Evolutionary conservation across 2,888 invertebrate species (phyloP), one percentile per base, ranked within the genome.

Genomic region (Drosophila nigricruria): DNA sequence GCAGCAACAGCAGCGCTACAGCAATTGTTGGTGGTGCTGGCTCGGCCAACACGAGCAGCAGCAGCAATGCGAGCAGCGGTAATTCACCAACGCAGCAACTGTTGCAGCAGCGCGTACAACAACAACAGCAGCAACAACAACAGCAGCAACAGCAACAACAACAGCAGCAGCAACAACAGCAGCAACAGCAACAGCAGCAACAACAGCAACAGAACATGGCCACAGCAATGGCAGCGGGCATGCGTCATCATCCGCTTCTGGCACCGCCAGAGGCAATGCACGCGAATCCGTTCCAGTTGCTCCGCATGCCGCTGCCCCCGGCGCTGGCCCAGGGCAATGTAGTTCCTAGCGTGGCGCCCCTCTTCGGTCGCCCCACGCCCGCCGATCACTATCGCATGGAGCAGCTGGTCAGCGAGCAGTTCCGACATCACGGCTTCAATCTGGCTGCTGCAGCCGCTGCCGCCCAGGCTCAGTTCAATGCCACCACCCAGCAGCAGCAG

Each of bases 341-440:
- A 90, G 96, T 95, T 92, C 96, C 95, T 91, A 95, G 95, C 30
- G 93, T 93, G 71, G 94, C 96, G 72, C 96, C 96, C 32, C 93
- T 97, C 30, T 97, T 97, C 91, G 95, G 96, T 58, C 94, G 97
- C 80, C 96, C 97, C 45, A 96, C 96, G 91, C 96, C 96, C 90
- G 96, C 96, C 90, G 96, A 96, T 90, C 96, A 96, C 91, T 96
- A 96, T 93, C 94, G 97, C 83, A 96, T 97, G 95, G 97, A 97
- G 92, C 96, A 97, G 91, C 94, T 97, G 64, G 96, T 97, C 50
- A 96, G 95, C 59, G 97, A 97, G 92, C 96, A 96, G 93, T 96
- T 97, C 90, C 95, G 97, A 50, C 96, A 96, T 82, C 96, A 96
- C 86, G 96, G 96, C 56, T 93, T 96, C 65, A 96, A 96, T 88